Base-by-base conservation (phyloP, 2,797 vertebrate genomes). In the Mastacembelus armatus region DNA sequence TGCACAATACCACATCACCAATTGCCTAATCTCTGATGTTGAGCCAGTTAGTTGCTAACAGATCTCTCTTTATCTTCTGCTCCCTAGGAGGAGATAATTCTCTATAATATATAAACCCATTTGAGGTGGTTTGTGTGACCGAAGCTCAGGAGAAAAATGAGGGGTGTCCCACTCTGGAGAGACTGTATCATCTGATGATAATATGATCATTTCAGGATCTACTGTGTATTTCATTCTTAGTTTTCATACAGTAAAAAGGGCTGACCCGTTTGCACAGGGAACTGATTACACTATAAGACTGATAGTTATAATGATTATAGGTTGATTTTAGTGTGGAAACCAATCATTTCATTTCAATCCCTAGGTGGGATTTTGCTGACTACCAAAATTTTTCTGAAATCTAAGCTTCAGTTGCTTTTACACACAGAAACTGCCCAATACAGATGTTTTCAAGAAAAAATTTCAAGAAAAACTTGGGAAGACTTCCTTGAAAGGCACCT, bases 31-130 rank as follows among this genome's bases (percentile, higher is more conserved):
- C 80, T 85, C 71, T 84, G 84, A 90, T 85, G 85, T 78, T 26
- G 81, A 82, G 83, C 85, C 86, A 88, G 68, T 51, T 56, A 78
- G 71, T 71, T 73, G 60, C 63, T 62, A 63, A 66, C 81, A 90
- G 83, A 66, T 43, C 58, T 54, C 51, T 75, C 83, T 91, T 86
- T 85, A 89, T 86, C 79, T 69, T 63, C 70, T 83, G 71, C 70
- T 72, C 50, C 29, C 43, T 4, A 1, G 7, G 67, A 84, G 52
- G 47, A 77, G 80, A 86, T 89, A 66, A 85, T 84, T 85, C 26
- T 21, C 54, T 39, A 14, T 72, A 57, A 82, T 83, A 67, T 54
- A 22, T 59, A 57, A 81, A 59, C 8, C 27, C 51, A 63, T 77
- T 80, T 86, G 85, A 84, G 71, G 79, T 85, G 85, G 81, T 84